Percentiles rank a stretch among this genome's conserved stretches.
Evolutionary conservation across 2,113 vertebrate species (phyloP).

Genomic region (Acanthochromis polyacanthus): DNA sequence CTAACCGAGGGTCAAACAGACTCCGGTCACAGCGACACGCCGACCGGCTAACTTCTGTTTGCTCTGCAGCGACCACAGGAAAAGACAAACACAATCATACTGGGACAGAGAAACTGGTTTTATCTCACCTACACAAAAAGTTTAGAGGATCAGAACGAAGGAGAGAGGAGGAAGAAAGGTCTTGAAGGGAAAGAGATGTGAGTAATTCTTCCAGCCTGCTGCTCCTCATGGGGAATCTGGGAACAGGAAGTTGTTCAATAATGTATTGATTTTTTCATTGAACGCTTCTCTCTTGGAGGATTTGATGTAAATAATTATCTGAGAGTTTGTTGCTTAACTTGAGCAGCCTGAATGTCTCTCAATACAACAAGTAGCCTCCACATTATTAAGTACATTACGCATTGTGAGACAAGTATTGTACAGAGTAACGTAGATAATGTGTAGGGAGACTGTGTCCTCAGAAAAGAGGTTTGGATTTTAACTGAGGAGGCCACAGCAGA

Average conservation of each 20-base stretch:
- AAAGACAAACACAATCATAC: slow-evolving; percentile 12
- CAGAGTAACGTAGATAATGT: not conserved
- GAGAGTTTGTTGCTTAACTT: slow-evolving; percentile 26
- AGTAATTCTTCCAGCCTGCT: slow-evolving; percentile 58
- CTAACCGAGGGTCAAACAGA: slow-evolving; percentile 59
- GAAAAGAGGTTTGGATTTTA: not conserved
- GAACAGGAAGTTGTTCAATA: slow-evolving; percentile 61
- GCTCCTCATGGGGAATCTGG: slow-evolving; percentile 47
- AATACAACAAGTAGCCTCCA: not conserved
- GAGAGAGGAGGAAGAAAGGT: slow-evolving; percentile 29
- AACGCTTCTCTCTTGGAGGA: slow-evolving; percentile 43
- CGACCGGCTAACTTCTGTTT: slow-evolving; percentile 56
- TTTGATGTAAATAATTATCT: slow-evolving; percentile 53
- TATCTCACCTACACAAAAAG: slow-evolving; percentile 28
- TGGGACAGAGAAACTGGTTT: slow-evolving; percentile 6
- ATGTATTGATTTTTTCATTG: slow-evolving; percentile 68
- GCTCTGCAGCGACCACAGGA: slow-evolving; percentile 29
- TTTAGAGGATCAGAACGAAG: not conserved
- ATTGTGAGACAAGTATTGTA: no score
- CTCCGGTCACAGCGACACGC: slow-evolving; percentile 73
- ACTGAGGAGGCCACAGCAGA: not conserved
- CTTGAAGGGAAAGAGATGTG: slow-evolving; percentile 61
- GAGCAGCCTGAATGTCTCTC: not conserved
- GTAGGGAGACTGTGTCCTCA: not conserved
- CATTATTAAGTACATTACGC: no score